These are phyloP conservation scores for Lithobates pipiens DNA, from an alignment of 2,797 vertebrate species.

Conservation along the genomic window DNA sequence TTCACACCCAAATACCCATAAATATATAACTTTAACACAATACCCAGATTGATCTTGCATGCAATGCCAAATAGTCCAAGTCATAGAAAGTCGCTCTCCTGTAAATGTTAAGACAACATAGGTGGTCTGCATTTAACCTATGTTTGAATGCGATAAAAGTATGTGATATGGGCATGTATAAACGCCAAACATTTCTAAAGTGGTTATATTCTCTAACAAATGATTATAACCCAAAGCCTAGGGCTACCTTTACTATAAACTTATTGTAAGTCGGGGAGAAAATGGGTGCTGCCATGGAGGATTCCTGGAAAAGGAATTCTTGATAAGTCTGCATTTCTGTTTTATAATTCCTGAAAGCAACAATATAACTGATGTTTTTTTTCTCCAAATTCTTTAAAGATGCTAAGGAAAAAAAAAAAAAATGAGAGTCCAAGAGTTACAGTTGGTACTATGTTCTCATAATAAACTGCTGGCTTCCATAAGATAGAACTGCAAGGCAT, in stretches of 20 bases:
- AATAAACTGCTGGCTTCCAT: not conserved
- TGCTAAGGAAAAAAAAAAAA: no score
- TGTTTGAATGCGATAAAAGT: no score
- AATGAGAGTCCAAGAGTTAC: not conserved
- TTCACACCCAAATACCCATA: not conserved
- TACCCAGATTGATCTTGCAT: not conserved
- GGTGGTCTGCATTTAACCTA: no score
- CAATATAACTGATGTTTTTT: no score
- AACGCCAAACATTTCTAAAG: not conserved
- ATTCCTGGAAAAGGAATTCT: not conserved
- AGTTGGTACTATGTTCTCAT: not conserved
- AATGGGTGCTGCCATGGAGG: constrained; percentile 4
- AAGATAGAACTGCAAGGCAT: not conserved
- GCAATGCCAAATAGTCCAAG: not conserved
- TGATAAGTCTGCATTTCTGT: not conserved
- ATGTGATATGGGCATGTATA: no score
- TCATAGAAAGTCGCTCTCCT: not conserved
- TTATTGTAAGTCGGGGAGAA: not conserved
- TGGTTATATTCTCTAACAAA: no score
- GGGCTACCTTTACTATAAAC: not conserved
- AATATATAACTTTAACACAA: not conserved
- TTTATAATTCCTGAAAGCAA: not conserved
- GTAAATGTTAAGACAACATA: no score
- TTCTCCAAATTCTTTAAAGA: not conserved
- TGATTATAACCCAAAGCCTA: not conserved